phyloP scores from a whole-genome alignment of 1,140 invertebrate genomes.

The Penaeus vannamei region DNA sequence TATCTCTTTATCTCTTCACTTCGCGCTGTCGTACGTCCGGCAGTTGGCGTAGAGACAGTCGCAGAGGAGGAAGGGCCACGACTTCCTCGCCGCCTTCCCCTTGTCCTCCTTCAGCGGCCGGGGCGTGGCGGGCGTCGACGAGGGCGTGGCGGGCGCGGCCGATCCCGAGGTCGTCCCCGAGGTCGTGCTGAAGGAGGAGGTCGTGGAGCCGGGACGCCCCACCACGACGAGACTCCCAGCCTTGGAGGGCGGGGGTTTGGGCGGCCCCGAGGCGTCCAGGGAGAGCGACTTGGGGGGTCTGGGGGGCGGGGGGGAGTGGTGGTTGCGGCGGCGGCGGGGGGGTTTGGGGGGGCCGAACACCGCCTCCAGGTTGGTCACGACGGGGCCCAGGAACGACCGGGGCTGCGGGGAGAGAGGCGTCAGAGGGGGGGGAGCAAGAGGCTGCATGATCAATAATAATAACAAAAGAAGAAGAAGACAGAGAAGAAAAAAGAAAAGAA shows the following conservation, averaged over 20 bases:
- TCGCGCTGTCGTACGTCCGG: constrained; percentile 36
- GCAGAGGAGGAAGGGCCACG: constrained; percentile 52
- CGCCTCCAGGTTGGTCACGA: constrained; percentile 13
- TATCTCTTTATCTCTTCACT: not conserved
- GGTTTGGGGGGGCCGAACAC: constrained; percentile 46
- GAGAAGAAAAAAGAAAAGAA: too few species aligned
- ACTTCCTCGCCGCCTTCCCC: not conserved
- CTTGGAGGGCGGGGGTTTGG: too few species aligned
- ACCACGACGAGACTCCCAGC: too few species aligned
- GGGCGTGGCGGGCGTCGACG: not conserved
- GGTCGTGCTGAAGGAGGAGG: constrained; percentile 41
- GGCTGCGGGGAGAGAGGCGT: constrained; percentile 16
- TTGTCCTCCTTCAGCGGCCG: not conserved
- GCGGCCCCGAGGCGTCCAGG: too few species aligned
- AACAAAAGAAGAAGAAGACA: too few species aligned
- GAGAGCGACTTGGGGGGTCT: too few species aligned
- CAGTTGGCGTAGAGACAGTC: constrained; percentile 53
- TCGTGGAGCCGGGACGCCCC: constrained; percentile 18
- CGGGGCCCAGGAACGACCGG: not conserved
- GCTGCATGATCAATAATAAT: too few species aligned
- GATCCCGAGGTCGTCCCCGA: not conserved
- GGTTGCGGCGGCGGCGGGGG: constrained; percentile 24
- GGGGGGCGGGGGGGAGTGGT: constrained; percentile 22
- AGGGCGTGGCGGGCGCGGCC: not conserved
- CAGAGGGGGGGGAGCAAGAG: not conserved